These are phyloP conservation scores for Crepidodera aurea DNA, from an alignment of 2,888 invertebrate genomes.

Conservation along the genomic window DNA sequence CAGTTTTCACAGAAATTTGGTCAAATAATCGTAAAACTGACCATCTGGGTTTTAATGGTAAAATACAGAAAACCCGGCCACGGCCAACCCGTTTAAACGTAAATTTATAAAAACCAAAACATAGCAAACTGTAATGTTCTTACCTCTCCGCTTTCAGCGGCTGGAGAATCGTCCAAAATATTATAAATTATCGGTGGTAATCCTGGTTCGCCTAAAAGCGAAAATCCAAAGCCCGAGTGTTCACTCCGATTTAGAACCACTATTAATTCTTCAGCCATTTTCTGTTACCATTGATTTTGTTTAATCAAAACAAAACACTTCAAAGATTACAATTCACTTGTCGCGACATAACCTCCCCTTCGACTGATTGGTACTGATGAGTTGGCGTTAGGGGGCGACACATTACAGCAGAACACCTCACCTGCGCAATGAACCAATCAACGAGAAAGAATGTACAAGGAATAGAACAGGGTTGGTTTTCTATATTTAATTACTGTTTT, in stretches of 20 bases:
- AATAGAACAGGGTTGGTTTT: background rate
- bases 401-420: constrained; percentile 22
- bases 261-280: constrained; percentile 89
- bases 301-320: constrained; percentile 29
- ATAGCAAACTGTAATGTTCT: constrained; percentile 52
- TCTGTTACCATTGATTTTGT: constrained; percentile 57
- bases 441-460: background rate
- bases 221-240: constrained; percentile 90
- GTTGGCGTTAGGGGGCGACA: constrained; percentile 47
- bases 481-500: no score
- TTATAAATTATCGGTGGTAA: constrained; percentile 93
- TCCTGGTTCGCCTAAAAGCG: constrained; percentile 88
- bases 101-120: background rate
- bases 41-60: background rate
- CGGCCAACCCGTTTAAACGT: background rate
- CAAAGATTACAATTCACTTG: constrained; percentile 47
- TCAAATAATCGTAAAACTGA: background rate
- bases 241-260: constrained; percentile 88
- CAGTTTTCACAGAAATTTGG: constrained; percentile 6
- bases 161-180: constrained; percentile 92
- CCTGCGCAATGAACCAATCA: constrained; percentile 19
- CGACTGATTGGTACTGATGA: constrained; percentile 50
- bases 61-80: background rate
- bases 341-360: constrained; percentile 58
- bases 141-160: constrained; percentile 89